Conservation (phyloP, 2,797 vertebrate species). For the Clarias fuscus region DNA sequence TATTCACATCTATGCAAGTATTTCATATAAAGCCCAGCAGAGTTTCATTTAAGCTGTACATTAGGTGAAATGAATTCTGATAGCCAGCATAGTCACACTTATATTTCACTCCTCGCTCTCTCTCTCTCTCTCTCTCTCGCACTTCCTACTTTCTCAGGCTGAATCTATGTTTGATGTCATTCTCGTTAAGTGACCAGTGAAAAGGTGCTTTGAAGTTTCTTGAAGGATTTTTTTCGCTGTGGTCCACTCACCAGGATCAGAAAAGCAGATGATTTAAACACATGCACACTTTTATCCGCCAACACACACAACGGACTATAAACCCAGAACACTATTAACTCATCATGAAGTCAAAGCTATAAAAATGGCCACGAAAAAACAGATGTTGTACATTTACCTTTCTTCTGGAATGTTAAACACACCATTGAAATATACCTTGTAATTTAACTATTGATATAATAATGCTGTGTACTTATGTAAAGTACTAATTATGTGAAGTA, state of each 20-base stretch:
- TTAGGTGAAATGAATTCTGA: slow-evolving; percentile 10
- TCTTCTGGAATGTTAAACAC: not conserved
- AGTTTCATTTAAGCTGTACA: slow-evolving; percentile 15
- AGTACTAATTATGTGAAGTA: not conserved
- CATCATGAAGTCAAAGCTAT: not conserved
- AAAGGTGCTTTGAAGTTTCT: slow-evolving; percentile 51
- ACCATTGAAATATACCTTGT: not conserved
- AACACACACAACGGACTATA: not conserved
- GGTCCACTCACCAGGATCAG: slow-evolving; percentile 19
- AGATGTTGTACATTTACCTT: not conserved
- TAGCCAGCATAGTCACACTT: not conserved
- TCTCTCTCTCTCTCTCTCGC: not conserved
- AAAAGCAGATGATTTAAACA: slow-evolving; percentile 24
- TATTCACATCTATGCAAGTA: not conserved
- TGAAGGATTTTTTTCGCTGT: slow-evolving; percentile 37
- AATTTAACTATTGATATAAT: not conserved
- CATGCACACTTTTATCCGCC: slow-evolving; percentile 25
- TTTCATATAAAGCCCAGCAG: not conserved
- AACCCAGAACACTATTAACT: not conserved
- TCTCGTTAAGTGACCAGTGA: slow-evolving; percentile 49
- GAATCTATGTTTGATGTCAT: slow-evolving; percentile 49
- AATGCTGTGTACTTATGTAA: not conserved
- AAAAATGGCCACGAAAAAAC: not conserved
- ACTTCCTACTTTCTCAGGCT: slow-evolving; percentile 29
- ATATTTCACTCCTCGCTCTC: slow-evolving; percentile 23